These are phyloP conservation scores for Paraplagusia blochii DNA, from an alignment of 2,113 vertebrate genomes.

Conservation along the genomic window DNA sequence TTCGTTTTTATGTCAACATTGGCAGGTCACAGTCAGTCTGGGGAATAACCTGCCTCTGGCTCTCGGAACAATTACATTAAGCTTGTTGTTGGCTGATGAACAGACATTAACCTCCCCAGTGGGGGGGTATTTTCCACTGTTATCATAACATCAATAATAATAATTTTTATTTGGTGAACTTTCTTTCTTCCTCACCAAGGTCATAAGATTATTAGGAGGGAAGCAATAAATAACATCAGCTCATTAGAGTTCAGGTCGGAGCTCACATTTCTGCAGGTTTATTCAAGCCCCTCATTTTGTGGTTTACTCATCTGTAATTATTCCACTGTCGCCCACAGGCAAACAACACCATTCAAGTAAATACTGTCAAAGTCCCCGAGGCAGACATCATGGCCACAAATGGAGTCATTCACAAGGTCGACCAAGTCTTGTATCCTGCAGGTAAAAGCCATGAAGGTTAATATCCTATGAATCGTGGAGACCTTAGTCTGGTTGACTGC, in stretches of 20 bases:
- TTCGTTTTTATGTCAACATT: too few species aligned
- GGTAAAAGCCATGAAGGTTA: constrained; percentile 63
- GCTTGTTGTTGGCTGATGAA: too few species aligned
- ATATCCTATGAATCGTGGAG: not conserved
- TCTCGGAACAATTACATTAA: too few species aligned
- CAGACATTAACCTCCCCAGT: too few species aligned
- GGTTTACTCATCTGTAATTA: constrained; percentile 24
- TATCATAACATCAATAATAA: too few species aligned
- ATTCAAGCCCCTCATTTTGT: constrained; percentile 9
- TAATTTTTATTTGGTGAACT: too few species aligned
- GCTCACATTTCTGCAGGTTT: constrained; percentile 6
- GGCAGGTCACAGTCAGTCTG: too few species aligned
- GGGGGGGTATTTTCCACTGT: too few species aligned
- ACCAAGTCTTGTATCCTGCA: constrained; percentile 89
- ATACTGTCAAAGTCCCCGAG: constrained; percentile 81
- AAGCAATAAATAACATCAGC: not conserved
- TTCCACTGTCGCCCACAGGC: constrained; percentile 69
- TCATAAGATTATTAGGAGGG: not conserved
- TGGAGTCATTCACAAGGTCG: constrained; percentile 87
- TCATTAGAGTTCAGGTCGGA: not conserved
- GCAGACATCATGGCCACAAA: constrained; percentile 92
- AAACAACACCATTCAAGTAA: constrained; percentile 83
- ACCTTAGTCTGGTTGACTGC: not conserved
- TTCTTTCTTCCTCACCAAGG: not conserved
- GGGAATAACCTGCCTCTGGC: too few species aligned